These are phyloP conservation scores for Odontomachus brunneus DNA, from an alignment of 1,140 invertebrate genomes.

Conservation along the genomic window DNA sequence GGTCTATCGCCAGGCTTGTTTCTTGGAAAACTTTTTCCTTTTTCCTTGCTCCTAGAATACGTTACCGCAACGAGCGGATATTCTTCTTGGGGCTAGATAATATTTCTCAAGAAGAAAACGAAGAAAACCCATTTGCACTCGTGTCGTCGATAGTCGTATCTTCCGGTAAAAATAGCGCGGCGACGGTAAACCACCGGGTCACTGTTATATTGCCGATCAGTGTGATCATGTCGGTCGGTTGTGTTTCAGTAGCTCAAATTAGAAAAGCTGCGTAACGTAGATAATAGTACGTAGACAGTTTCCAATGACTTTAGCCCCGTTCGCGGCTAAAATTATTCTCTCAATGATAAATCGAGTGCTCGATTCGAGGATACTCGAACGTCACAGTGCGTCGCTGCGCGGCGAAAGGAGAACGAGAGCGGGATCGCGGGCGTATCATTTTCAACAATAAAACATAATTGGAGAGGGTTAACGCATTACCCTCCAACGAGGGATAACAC, in stretches of 20 bases:
- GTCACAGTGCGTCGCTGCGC: neutral
- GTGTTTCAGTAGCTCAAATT: too few relatives aligned
- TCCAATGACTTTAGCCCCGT: neutral
- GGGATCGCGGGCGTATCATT: neutral
- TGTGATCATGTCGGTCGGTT: too few relatives aligned
- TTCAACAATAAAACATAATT: neutral
- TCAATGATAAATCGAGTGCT: neutral
- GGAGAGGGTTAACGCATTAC: slow-evolving; percentile 12
- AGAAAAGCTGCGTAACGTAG: too few relatives aligned
- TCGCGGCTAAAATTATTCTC: neutral
- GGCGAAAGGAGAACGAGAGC: neutral
- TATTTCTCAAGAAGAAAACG: too few relatives aligned
- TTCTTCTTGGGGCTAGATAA: too few relatives aligned
- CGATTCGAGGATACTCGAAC: too few relatives aligned
- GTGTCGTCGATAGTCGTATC: too few relatives aligned
- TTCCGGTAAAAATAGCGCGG: too few relatives aligned
- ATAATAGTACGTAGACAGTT: too few relatives aligned
- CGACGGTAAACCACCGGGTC: too few relatives aligned
- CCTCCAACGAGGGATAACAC: neutral
- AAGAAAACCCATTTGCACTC: too few relatives aligned
- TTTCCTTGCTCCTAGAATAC: neutral
- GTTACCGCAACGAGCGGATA: neutral
- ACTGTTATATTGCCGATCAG: too few relatives aligned
- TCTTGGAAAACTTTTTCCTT: slow-evolving; percentile 36
- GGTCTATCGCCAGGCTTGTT: slow-evolving; percentile 43